phyloP scores from a whole-genome alignment of 2,113 vertebrate genomes.

The Amazona vittata region DNA sequence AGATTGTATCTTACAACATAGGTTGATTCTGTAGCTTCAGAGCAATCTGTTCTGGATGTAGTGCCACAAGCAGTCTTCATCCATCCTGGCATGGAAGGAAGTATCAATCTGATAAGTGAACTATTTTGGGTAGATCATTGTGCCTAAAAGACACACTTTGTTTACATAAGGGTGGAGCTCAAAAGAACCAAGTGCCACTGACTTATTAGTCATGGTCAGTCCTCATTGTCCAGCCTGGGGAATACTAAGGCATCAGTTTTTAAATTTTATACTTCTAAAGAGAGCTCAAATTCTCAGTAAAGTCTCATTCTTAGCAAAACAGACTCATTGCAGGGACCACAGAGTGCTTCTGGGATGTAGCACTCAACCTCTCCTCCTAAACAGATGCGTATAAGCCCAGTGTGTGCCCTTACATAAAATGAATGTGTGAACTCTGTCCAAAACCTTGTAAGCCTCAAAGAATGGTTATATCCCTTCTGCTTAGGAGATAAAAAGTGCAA shows the following conservation, averaged over 20 bases:
- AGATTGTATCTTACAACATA: background rate
- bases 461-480: background rate
- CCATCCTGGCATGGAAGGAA: conserved; percentile 24
- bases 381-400: background rate
- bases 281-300: background rate
- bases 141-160: background rate
- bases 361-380: background rate
- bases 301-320: background rate
- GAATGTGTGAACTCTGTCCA: background rate
- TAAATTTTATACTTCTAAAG: background rate
- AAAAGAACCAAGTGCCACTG: background rate
- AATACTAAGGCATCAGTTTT: background rate
- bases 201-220: background rate
- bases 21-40: background rate
- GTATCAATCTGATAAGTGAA: conserved; percentile 32
- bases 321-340: background rate
- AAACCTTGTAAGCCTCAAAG: background rate
- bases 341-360: background rate
- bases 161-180: background rate
- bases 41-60: background rate
- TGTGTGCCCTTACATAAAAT: background rate
- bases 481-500: background rate
- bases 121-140: conserved; percentile 34
- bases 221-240: background rate
- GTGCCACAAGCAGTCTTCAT: background rate